Conservation (phyloP, 2,113 vertebrate species). For the Actenoides lindsayi region DNA sequence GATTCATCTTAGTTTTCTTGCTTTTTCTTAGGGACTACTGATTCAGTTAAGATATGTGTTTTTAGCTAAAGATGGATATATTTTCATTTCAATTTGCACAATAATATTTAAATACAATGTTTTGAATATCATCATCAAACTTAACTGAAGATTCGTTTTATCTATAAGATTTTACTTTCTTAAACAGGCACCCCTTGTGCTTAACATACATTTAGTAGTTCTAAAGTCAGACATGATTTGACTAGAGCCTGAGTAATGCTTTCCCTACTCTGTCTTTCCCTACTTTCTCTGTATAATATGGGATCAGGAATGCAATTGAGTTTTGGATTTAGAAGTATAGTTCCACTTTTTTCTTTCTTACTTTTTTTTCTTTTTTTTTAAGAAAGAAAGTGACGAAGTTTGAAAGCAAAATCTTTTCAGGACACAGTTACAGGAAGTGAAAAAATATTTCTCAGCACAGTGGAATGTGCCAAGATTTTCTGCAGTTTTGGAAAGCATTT, state of each 20-base stretch:
- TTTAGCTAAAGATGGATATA: not conserved
- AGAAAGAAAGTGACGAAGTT: not conserved
- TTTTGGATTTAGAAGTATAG: not conserved
- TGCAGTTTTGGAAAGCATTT: not conserved
- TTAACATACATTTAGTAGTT: not conserved
- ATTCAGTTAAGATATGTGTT: not conserved
- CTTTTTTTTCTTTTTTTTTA: no score
- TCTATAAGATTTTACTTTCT: not conserved
- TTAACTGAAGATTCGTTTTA: not conserved
- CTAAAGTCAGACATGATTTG: not conserved
- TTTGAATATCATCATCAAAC: not conserved
- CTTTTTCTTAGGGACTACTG: not conserved
- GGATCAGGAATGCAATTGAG: not conserved
- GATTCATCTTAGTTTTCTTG: not conserved
- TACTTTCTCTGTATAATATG: not conserved
- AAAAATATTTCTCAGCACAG: not conserved
- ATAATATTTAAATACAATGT: not conserved
- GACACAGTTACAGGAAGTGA: not conserved
- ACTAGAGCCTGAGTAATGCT: not conserved
- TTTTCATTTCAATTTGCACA: not conserved
- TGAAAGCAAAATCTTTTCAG: not conserved
- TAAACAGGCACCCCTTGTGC: fast-evolving
- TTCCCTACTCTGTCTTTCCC: not conserved
- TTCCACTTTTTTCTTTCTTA: not conserved
- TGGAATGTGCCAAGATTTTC: not conserved